Percentiles rank a stretch among this genome's conserved stretches.
Evolutionary conservation across 2,888 invertebrate genomes (phyloP).

Genomic region (Rhagophthalmus giganteus): DNA sequence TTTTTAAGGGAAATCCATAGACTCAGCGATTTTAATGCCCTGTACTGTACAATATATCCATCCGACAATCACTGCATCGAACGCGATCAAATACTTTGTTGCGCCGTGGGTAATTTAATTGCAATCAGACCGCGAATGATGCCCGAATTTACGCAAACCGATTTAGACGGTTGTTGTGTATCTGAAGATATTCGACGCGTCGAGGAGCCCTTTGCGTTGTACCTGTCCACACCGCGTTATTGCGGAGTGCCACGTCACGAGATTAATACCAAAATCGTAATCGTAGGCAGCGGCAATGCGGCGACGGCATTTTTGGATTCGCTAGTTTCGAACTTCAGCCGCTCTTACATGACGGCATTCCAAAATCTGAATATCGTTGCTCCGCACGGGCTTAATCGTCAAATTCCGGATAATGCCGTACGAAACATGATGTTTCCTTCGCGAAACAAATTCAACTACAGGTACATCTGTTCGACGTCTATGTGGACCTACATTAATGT

Average conservation of each 20-base stretch:
- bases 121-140: slow-evolving; percentile 44
- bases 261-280: slow-evolving; percentile 64
- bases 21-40: slow-evolving; percentile 57
- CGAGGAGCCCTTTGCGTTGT: slow-evolving; percentile 57
- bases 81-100: slow-evolving; percentile 37
- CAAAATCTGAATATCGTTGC: slow-evolving; percentile 72
- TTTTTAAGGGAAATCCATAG: slow-evolving; percentile 66
- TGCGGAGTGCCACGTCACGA: slow-evolving; percentile 57
- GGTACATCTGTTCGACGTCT: slow-evolving; percentile 60
- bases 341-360: slow-evolving; percentile 60
- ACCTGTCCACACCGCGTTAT: slow-evolving; percentile 59
- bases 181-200: slow-evolving; percentile 28
- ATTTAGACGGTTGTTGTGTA: slow-evolving; percentile 29
- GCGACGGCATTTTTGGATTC: slow-evolving; percentile 66
- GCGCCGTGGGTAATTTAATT: slow-evolving; percentile 41
- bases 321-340: slow-evolving; percentile 59
- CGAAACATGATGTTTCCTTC: slow-evolving; percentile 59
- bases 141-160: slow-evolving; percentile 30
- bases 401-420: slow-evolving; percentile 45
- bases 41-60: slow-evolving; percentile 62
- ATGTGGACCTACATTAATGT: slow-evolving; percentile 68
- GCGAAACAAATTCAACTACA: slow-evolving; percentile 59
- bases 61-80: slow-evolving; percentile 43
- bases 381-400: slow-evolving; percentile 60
- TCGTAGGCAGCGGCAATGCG: slow-evolving; percentile 68